Evolutionary conservation across 2,797 vertebrate species (phyloP).

Genomic region (Hydrolagus colliei): DNA sequence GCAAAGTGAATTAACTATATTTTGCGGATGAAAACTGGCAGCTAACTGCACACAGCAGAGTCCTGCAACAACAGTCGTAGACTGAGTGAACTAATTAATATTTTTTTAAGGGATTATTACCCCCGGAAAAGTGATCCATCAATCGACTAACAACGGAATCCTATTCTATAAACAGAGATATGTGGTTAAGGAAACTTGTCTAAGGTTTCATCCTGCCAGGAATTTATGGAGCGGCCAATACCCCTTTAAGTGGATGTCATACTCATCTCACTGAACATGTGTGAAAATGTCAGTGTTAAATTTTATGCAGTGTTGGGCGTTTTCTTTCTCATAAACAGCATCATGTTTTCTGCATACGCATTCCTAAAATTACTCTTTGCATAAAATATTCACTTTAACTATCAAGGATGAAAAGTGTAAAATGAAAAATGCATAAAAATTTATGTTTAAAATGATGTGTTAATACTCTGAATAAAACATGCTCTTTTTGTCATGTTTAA

Average conservation of each 20-base stretch:
- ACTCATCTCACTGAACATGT: background rate
- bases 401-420: conserved; percentile 14
- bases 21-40: too few species aligned
- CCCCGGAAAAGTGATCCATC: too few species aligned
- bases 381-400: conserved; percentile 31
- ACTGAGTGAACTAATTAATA: too few species aligned
- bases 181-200: too few species aligned
- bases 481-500: conserved; percentile 63
- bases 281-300: background rate
- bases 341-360: background rate
- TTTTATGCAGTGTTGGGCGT: background rate
- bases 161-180: too few species aligned
- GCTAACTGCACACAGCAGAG: too few species aligned
- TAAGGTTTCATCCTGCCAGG: too few species aligned
- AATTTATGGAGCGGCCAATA: background rate
- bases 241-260: background rate
- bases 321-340: background rate
- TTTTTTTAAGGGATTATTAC: too few species aligned
- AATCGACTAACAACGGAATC: background rate
- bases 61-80: too few species aligned
- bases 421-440: conserved; percentile 9
- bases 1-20: too few species aligned
- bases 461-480: conserved; percentile 64
- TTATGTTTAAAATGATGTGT: conserved; percentile 13
- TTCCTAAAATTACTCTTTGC: background rate